phyloP scores from a whole-genome alignment of 2,888 invertebrate genomes.

The Vandiemenella viatica region DNA sequence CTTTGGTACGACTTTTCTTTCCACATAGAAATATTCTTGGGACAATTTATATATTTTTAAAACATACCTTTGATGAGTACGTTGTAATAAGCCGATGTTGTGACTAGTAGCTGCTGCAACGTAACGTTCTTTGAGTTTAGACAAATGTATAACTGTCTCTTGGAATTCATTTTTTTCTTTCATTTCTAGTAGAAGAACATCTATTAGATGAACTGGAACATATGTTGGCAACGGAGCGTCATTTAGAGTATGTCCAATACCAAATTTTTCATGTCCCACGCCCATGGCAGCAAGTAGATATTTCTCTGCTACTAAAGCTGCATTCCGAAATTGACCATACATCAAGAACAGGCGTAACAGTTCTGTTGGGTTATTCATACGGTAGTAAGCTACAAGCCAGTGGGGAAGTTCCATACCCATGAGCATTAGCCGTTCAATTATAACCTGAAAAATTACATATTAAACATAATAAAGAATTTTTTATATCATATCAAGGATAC shows the following conservation, averaged over 20 bases:
- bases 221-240: constrained; percentile 43
- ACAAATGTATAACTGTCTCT: not conserved
- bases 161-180: constrained; percentile 18
- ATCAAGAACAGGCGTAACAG: constrained; percentile 54
- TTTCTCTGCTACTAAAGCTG: constrained; percentile 48
- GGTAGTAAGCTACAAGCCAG: constrained; percentile 69
- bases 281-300: constrained; percentile 53
- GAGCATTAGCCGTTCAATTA: constrained; percentile 52
- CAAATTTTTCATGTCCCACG: constrained; percentile 51
- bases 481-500: no score
- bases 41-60: no score
- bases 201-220: constrained; percentile 63
- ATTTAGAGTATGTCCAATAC: constrained; percentile 40
- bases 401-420: constrained; percentile 64
- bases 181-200: constrained; percentile 48
- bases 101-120: not conserved
- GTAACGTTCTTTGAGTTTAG: not conserved
- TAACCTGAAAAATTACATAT: not conserved
- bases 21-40: no score
- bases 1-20: no score
- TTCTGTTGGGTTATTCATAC: constrained; percentile 57
- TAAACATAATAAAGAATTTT: no score
- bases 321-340: constrained; percentile 62
- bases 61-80: not conserved
- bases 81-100: not conserved